Percentiles rank a stretch among this genome's conserved stretches.
Conservation (phyloP, 2,797 vertebrate species). For the Odontamblyopus lacepedii region DNA sequence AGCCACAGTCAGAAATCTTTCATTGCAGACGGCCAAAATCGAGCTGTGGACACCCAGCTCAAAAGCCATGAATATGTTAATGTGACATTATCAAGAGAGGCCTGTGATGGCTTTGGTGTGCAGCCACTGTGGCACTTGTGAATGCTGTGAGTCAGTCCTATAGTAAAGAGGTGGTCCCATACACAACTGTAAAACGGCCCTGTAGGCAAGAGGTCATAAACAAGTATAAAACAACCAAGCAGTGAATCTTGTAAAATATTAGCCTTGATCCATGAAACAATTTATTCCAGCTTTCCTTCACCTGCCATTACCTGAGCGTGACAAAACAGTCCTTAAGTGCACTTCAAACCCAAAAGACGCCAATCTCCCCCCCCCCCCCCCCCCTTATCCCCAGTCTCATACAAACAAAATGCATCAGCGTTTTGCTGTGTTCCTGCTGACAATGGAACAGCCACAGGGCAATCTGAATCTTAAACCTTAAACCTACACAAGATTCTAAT, state of each 20-base stretch:
- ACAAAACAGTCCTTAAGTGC: not conserved
- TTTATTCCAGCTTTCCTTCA: not conserved
- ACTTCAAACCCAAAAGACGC: conserved; percentile 10
- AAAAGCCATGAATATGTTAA: too few species aligned
- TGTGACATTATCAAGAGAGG: too few species aligned
- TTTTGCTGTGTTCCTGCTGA: conserved; percentile 12
- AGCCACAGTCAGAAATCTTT: too few species aligned
- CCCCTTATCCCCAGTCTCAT: conserved; percentile 4
- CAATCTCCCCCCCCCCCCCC: conserved; percentile 5
- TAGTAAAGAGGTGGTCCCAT: too few species aligned
- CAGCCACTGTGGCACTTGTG: too few species aligned
- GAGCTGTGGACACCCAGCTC: too few species aligned
- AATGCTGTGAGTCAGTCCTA: too few species aligned
- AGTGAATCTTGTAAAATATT: not conserved
- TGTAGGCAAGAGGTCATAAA: not conserved
- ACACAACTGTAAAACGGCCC: not conserved
- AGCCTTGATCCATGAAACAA: not conserved
- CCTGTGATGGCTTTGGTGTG: too few species aligned
- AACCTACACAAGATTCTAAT: conserved; percentile 31
- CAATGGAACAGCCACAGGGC: conserved; percentile 6
- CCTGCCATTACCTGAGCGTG: conserved; percentile 4
- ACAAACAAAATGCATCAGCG: conserved; percentile 18
- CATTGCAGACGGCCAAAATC: too few species aligned
- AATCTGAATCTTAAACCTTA: conserved; percentile 21
- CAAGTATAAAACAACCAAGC: not conserved